Base-by-base conservation (phyloP, 2,797 vertebrate species). In the Rhyacichthys aspro region DNA sequence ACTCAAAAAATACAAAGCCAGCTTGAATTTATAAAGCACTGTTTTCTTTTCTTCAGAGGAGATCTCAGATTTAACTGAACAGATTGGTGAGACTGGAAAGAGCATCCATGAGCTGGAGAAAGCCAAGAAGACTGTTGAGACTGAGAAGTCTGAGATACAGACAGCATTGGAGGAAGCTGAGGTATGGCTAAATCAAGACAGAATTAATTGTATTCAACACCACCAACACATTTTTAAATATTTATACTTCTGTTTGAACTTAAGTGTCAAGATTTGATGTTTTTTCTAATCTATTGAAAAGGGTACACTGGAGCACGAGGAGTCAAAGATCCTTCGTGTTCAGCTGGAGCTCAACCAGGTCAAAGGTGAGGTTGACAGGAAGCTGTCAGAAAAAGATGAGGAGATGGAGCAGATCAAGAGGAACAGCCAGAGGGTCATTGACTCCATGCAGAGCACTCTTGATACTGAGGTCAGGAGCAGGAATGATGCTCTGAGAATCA, bases 361-460 rank as follows among this genome's bases (percentile, higher is more conserved):
- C 33, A 97, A 96, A 67, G 74, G 92, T 47, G 94, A 95, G 53
- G 60, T 95, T 43, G 95, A 96, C 66, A 92, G 91, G 72, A 96
- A 92, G 72, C 77, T 91, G 42, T 78, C 91, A 9, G 95, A 96
- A 85, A 97, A 96, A 75, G 94, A 96, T 3, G 93, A 96, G 62
- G 94, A 96, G 85, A 94, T 95, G 2, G 93, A 95, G 14, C 93
- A 95, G 81, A 85, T 95, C 48, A 95, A 95, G 86, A 93, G 92
- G 58, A 95, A 94, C 77, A 91, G 90, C 80, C 95, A 94, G 88
- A 88, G 91, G 41, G 76, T 91, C 0, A 74, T 84, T 9, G 94
- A 95, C 41, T 74, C 73, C 54, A 89, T 92, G 90, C 94, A 96
- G 77, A 94, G 55, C 62, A 81, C 77, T 9, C 70, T 97, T 50